These are phyloP conservation scores for Drosophila sturtevanti DNA, from an alignment of 1,140 invertebrate species.

Conservation along the genomic window DNA sequence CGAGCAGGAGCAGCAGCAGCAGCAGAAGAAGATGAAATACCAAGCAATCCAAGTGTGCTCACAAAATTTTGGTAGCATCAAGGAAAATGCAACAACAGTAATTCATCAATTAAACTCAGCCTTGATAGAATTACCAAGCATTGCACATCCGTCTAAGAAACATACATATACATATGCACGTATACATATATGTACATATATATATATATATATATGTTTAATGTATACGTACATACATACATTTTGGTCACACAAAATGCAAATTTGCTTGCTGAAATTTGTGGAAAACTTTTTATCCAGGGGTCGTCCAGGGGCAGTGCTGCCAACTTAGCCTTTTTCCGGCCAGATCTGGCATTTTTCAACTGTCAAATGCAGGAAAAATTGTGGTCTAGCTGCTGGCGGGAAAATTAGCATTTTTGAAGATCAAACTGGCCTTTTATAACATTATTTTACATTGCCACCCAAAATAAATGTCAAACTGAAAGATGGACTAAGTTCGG, in stretches of 20 bases:
- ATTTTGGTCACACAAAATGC: constrained; percentile 44
- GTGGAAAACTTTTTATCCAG: constrained; percentile 29
- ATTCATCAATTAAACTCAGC: constrained; percentile 73
- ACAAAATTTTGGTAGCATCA: constrained; percentile 12
- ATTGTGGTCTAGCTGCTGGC: no score
- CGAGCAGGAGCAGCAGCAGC: constrained; percentile 13
- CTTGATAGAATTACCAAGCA: constrained; percentile 64
- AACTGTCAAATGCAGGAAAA: no score
- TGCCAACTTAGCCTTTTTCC: no score
- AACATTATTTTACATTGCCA: no score
- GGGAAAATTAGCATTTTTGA: no score
- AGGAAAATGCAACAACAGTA: constrained; percentile 59
- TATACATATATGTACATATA: neutral
- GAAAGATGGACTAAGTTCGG: no score
- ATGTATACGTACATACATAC: neutral
- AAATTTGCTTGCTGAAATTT: constrained; percentile 43
- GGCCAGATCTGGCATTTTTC: no score
- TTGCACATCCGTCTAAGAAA: constrained; percentile 19
- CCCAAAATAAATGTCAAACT: no score
- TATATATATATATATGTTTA: no score
- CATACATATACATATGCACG: neutral
- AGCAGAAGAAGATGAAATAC: neutral
- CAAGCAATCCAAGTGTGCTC: neutral
- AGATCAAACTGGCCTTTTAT: no score
- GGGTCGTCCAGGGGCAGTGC: constrained; percentile 17